phyloP scores from a whole-genome alignment of 2,888 invertebrate genomes.

The Panopea generosa region DNA sequence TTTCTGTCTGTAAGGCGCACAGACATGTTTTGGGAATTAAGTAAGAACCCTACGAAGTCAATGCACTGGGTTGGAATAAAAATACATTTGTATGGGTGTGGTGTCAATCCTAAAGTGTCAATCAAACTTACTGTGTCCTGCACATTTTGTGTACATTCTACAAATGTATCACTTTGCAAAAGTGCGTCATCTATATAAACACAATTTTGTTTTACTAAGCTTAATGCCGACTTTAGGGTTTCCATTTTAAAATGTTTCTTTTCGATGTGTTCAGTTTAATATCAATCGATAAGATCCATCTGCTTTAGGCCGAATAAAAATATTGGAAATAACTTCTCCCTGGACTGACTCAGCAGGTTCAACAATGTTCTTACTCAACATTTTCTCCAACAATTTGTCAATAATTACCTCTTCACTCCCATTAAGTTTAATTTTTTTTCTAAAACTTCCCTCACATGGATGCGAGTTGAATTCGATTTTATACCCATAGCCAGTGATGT shows the following conservation, averaged over 20 bases:
- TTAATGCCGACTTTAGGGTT: not conserved
- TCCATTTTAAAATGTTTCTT: not conserved
- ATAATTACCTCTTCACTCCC: too few relatives aligned
- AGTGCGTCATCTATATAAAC: not conserved
- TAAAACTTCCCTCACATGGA: too few relatives aligned
- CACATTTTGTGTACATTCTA: not conserved
- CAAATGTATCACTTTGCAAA: not conserved
- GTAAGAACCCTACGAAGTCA: constrained; percentile 14
- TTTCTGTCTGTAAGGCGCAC: constrained; percentile 21
- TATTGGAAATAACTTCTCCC: too few relatives aligned
- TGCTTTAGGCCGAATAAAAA: too few relatives aligned
- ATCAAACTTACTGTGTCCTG: not conserved
- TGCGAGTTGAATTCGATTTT: too few relatives aligned
- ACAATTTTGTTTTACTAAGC: not conserved
- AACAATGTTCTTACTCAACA: too few relatives aligned
- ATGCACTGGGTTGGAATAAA: constrained; percentile 17
- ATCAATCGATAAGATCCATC: too few relatives aligned
- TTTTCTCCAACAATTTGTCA: too few relatives aligned
- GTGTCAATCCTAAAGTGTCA: not conserved
- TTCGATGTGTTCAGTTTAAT: not conserved
- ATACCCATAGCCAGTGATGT: too few relatives aligned
- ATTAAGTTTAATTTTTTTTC: too few relatives aligned
- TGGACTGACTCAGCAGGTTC: too few relatives aligned
- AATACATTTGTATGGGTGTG: constrained; percentile 4
- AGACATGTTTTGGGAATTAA: constrained; percentile 17